These are phyloP conservation scores for Philereme vetulata DNA, from an alignment of 2,888 invertebrate species.

Conservation along the genomic window DNA sequence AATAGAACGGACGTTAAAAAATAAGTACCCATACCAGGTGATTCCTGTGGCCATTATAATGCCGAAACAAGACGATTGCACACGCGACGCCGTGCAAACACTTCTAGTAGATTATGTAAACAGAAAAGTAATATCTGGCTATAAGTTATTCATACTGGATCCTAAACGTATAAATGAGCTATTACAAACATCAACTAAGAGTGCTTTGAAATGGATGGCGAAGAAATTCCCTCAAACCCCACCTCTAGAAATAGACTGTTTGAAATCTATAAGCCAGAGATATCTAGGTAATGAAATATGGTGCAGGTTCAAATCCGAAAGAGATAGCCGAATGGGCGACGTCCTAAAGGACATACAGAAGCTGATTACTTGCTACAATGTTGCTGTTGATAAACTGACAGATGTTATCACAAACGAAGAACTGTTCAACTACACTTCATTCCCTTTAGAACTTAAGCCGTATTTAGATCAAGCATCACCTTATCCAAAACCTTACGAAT, in stretches of 20 bases:
- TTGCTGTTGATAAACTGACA: slow-evolving; percentile 85
- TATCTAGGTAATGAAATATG: slow-evolving; percentile 86
- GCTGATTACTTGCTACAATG: slow-evolving; percentile 86
- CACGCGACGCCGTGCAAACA: slow-evolving; percentile 50
- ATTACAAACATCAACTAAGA: slow-evolving; percentile 61
- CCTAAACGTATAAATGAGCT: slow-evolving; percentile 56
- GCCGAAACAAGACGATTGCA: slow-evolving; percentile 49
- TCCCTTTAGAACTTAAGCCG: slow-evolving; percentile 86
- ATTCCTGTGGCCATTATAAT: slow-evolving; percentile 72
- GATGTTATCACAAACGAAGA: slow-evolving; percentile 84
- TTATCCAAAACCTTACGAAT: slow-evolving; percentile 86
- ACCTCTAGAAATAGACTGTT: slow-evolving; percentile 82
- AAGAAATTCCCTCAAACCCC: slow-evolving; percentile 76
- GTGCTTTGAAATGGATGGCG: slow-evolving; percentile 78
- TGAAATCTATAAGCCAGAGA: slow-evolving; percentile 81
- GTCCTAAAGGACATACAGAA: slow-evolving; percentile 83
- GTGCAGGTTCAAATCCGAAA: slow-evolving; percentile 75
- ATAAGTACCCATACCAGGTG: slow-evolving; percentile 68
- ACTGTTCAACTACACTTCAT: slow-evolving; percentile 83
- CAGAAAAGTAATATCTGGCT: slow-evolving; percentile 62
- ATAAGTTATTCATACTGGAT: slow-evolving; percentile 63
- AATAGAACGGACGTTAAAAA: slow-evolving; percentile 60
- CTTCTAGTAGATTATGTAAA: slow-evolving; percentile 53
- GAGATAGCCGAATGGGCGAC: slow-evolving; percentile 62
- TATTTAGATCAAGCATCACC: slow-evolving; percentile 77